Evolutionary conservation across 2,797 vertebrate genomes (phyloP).

Genomic region (Lemur catta): DNA sequence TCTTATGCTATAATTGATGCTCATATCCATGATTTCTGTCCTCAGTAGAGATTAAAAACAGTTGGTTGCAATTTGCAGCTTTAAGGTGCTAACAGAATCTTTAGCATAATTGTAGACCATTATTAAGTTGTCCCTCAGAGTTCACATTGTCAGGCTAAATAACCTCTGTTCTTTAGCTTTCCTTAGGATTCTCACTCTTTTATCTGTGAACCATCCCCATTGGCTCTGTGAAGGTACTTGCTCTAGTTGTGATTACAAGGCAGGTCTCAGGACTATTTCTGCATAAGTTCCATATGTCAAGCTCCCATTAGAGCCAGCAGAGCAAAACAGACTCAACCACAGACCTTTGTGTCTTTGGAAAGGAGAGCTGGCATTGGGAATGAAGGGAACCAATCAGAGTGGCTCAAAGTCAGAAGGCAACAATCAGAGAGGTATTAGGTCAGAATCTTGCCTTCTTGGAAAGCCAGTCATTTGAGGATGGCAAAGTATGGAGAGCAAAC

Average conservation of each 20-base stretch:
- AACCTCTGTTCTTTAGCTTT: slow-evolving; percentile 49
- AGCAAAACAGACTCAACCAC: background rate
- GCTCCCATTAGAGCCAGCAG: background rate
- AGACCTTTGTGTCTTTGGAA: background rate
- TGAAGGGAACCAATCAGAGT: background rate
- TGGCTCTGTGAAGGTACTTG: background rate
- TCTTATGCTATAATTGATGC: background rate
- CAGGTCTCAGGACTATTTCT: background rate
- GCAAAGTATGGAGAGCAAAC: background rate
- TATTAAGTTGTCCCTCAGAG: slow-evolving; percentile 54
- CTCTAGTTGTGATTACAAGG: background rate
- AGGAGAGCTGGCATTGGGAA: background rate
- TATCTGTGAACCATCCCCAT: background rate
- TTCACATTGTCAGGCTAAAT: slow-evolving; percentile 40
- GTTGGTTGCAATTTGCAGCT: slow-evolving; percentile 46
- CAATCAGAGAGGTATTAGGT: background rate
- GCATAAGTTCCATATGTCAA: background rate
- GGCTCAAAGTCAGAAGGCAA: background rate
- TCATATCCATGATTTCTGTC: background rate
- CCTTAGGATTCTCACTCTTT: slow-evolving; percentile 9
- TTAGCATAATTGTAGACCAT: slow-evolving; percentile 33
- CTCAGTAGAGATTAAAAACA: slow-evolving; percentile 48
- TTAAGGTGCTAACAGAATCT: slow-evolving; percentile 22
- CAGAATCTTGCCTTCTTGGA: background rate
- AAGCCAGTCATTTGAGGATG: background rate